These are phyloP conservation scores for Orientallactaga sibirica DNA, from an alignment of 2,797 vertebrate species.

Conservation along the genomic window DNA sequence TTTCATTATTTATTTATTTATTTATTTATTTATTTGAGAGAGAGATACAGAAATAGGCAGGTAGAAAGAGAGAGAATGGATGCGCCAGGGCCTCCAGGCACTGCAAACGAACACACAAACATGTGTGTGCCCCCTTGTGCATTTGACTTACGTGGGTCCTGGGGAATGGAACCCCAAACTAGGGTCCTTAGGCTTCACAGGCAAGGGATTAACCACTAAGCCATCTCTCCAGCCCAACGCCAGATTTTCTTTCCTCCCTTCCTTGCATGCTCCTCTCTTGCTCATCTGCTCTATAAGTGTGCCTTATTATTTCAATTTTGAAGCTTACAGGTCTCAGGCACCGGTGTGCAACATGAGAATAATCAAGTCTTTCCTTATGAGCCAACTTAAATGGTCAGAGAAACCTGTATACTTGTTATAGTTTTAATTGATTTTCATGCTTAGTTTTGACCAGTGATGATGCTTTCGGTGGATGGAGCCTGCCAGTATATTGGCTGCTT, in stretches of 20 bases:
- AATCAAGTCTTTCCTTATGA: slow-evolving; percentile 26
- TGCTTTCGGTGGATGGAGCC: neutral
- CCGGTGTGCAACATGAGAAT: neutral
- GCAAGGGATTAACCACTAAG: too few species aligned
- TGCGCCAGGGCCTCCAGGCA: too few species aligned
- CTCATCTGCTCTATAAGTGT: neutral
- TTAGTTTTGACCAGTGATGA: neutral
- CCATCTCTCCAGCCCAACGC: too few species aligned
- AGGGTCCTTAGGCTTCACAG: too few species aligned
- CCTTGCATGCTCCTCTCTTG: neutral
- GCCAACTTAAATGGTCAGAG: neutral
- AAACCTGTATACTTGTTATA: neutral
- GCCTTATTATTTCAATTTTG: neutral
- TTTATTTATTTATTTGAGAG: too few species aligned
- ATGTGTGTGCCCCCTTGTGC: too few species aligned
- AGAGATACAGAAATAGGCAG: too few species aligned
- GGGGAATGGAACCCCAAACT: too few species aligned
- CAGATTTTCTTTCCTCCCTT: neutral
- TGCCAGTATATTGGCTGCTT: neutral
- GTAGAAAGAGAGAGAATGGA: too few species aligned
- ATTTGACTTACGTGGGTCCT: too few species aligned
- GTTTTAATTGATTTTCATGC: neutral
- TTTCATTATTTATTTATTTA: neutral
- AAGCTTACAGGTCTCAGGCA: neutral
- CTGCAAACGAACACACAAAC: too few species aligned